Evolutionary conservation across 2,888 invertebrate genomes (phyloP).

Genomic region (Tipula vernalis): DNA sequence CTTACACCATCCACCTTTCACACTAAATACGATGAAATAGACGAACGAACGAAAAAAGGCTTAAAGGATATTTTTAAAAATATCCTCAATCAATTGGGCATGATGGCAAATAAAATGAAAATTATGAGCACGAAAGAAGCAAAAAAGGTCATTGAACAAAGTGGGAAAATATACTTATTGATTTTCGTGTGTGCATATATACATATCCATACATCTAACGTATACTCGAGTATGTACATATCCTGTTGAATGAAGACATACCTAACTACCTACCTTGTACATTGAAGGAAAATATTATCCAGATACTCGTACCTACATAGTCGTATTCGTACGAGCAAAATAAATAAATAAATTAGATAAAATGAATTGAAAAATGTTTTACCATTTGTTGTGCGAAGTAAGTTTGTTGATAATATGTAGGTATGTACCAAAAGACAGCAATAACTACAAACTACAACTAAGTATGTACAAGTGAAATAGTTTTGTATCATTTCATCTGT

Average conservation of each 20-base stretch:
- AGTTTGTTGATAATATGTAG: not conserved
- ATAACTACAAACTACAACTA: not conserved
- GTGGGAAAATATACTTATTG: not conserved
- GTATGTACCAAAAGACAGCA: not conserved
- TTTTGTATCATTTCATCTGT: not conserved
- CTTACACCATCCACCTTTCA: not conserved
- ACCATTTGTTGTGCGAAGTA: not conserved
- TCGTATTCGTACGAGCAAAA: not conserved
- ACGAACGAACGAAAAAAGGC: not conserved
- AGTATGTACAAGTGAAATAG: not conserved
- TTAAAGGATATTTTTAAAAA: not conserved
- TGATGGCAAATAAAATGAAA: not conserved
- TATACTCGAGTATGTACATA: not conserved
- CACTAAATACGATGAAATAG: not conserved
- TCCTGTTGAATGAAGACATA: not conserved
- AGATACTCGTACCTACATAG: not conserved
- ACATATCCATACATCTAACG: not conserved
- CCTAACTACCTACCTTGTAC: not conserved
- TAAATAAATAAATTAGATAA: not conserved
- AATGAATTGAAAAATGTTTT: not conserved
- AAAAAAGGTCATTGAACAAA: not conserved
- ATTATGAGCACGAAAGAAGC: not conserved
- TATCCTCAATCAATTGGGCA: not conserved
- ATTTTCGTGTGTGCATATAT: not conserved
- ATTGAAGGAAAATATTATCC: not conserved